These are phyloP conservation scores for Dicentrarchus labrax DNA, from an alignment of 2,113 vertebrate species.

Conservation along the genomic window DNA sequence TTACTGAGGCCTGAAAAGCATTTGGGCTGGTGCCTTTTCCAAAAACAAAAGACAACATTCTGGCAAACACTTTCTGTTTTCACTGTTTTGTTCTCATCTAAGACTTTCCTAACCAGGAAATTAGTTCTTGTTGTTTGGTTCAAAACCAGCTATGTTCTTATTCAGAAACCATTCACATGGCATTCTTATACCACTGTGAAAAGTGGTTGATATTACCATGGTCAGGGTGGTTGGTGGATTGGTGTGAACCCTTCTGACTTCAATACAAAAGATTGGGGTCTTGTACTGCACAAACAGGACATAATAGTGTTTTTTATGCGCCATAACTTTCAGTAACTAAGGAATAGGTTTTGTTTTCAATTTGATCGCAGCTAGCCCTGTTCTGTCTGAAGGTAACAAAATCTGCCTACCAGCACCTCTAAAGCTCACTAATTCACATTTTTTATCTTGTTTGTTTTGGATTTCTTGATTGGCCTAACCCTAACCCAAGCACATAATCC, in stretches of 20 bases:
- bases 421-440: not conserved
- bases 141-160: not conserved
- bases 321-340: not conserved
- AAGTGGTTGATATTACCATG: not conserved
- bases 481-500: not conserved
- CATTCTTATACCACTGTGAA: not conserved
- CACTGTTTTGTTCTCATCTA: not conserved
- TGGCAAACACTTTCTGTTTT: not conserved
- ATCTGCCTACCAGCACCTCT: not conserved
- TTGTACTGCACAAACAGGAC: not conserved
- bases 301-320: too few species aligned
- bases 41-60: not conserved
- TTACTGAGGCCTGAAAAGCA: not conserved
- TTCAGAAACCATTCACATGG: not conserved
- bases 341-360: not conserved
- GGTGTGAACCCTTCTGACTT: too few species aligned
- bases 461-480: not conserved
- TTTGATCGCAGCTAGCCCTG: not conserved
- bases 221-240: not conserved
- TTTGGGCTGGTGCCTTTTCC: not conserved
- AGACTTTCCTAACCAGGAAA: not conserved
- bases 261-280: not conserved
- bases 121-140: not conserved
- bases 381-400: not conserved
- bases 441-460: not conserved